phyloP scores from a whole-genome alignment of 2,797 vertebrate species.

The Spheniscus humboldti region DNA sequence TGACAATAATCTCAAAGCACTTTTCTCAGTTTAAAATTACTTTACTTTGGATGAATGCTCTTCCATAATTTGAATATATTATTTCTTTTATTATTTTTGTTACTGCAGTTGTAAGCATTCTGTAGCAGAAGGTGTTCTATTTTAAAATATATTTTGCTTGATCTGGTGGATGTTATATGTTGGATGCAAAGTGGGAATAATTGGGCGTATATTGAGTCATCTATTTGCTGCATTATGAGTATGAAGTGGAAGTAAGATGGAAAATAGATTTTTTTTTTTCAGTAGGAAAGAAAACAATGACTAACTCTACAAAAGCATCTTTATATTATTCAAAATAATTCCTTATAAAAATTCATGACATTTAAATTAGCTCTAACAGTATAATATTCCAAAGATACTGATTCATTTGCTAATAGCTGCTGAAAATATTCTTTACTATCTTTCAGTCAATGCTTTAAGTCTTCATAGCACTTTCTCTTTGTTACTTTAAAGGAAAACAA shows the following conservation, averaged over 20 bases:
- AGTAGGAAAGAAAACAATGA: not conserved
- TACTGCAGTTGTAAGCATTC: not conserved
- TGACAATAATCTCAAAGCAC: not conserved
- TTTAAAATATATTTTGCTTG: not conserved
- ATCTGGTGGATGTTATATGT: not conserved
- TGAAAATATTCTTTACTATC: not conserved
- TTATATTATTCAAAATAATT: slow-evolving; percentile 36
- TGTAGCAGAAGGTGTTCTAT: not conserved
- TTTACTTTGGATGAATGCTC: not conserved
- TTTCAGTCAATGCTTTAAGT: not conserved
- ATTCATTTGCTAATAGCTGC: not conserved
- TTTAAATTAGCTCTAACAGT: not conserved
- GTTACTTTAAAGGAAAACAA: not conserved
- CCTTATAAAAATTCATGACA: slow-evolving; percentile 17
- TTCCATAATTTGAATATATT: not conserved
- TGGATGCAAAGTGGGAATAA: slow-evolving; percentile 9
- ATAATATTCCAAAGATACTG: not conserved
- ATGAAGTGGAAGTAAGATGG: not conserved
- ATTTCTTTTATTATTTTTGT: not conserved
- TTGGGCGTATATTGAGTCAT: not conserved
- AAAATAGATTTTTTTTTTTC: not conserved
- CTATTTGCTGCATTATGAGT: not conserved
- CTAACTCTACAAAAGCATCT: not conserved
- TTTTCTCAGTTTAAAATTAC: not conserved
- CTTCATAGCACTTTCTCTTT: not conserved